These are phyloP conservation scores for Platyscapa corneri DNA, from an alignment of 1,140 invertebrate species.

Conservation along the genomic window DNA sequence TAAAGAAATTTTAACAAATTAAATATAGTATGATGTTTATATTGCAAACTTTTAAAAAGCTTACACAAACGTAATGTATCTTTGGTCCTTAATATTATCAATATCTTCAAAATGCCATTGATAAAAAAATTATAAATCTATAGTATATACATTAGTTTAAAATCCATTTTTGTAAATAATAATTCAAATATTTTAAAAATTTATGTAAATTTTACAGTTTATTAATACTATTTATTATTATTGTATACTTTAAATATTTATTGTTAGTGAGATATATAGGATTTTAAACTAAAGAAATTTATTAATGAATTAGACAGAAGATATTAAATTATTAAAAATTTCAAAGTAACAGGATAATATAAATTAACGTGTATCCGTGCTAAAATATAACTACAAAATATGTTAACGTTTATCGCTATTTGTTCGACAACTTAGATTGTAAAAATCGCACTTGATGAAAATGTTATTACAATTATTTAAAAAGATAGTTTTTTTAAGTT, in stretches of 20 bases:
- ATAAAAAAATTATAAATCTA: constrained; percentile 15
- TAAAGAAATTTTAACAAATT: constrained; percentile 54
- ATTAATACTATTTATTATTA: constrained; percentile 21
- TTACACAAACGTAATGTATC: constrained; percentile 68
- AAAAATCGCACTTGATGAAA: constrained; percentile 44
- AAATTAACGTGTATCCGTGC: constrained; percentile 25
- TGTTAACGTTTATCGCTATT: constrained; percentile 23
- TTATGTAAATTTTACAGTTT: not conserved
- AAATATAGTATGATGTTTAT: constrained; percentile 58
- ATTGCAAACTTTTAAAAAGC: constrained; percentile 60
- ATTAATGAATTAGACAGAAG: constrained; percentile 7
- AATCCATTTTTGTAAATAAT: constrained; percentile 24
- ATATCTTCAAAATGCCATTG: constrained; percentile 48
- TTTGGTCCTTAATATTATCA: constrained; percentile 73
- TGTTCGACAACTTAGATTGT: constrained; percentile 30
- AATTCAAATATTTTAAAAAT: not conserved
- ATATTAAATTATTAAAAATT: constrained; percentile 36
- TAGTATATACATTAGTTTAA: constrained; percentile 26
- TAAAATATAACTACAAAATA: constrained; percentile 36
- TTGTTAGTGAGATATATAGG: constrained; percentile 3
- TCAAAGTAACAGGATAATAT: constrained; percentile 43
- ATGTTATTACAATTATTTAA: constrained; percentile 34
- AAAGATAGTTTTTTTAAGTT: constrained; percentile 39
- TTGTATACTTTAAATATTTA: constrained; percentile 10
- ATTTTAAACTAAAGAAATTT: constrained; percentile 36